These are phyloP conservation scores for Bilobella aurantiaca DNA, from an alignment of 1,140 invertebrate genomes.

Conservation along the genomic window DNA sequence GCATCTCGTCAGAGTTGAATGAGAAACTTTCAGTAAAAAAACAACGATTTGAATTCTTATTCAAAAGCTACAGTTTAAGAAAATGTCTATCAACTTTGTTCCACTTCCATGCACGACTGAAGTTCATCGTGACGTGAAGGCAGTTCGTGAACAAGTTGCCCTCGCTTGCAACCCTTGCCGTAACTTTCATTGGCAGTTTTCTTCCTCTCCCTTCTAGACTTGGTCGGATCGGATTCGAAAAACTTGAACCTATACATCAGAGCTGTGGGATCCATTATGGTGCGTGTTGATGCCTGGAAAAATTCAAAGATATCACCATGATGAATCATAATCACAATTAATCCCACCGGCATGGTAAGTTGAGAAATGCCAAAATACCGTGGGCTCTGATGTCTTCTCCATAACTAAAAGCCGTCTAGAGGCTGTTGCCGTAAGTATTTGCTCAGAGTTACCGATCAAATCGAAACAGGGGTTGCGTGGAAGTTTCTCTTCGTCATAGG, in stretches of 20 bases:
- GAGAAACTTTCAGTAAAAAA: too few species aligned
- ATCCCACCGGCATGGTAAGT: too few species aligned
- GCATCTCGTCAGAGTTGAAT: too few species aligned
- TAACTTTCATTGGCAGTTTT: not conserved
- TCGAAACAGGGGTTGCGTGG: slow-evolving; percentile 67
- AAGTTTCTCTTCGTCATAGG: slow-evolving; percentile 62
- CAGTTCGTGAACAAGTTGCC: slow-evolving; percentile 17
- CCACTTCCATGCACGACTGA: too few species aligned
- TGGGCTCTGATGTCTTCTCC: slow-evolving; percentile 57
- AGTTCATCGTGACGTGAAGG: too few species aligned
- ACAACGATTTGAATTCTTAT: too few species aligned
- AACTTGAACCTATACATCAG: slow-evolving; percentile 29
- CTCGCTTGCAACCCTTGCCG: slow-evolving; percentile 22
- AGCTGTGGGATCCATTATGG: slow-evolving; percentile 22
- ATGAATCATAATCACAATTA: not conserved
- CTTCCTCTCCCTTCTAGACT: slow-evolving; percentile 19
- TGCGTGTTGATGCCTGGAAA: slow-evolving; percentile 14
- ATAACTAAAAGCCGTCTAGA: slow-evolving; percentile 74
- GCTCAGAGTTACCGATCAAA: slow-evolving; percentile 73
- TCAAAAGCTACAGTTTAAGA: too few species aligned
- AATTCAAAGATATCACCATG: not conserved
- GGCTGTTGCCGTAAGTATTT: slow-evolving; percentile 63
- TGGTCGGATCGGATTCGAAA: slow-evolving; percentile 17
- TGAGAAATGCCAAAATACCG: too few species aligned
- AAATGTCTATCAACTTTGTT: too few species aligned